Base-by-base conservation (phyloP, 2,888 invertebrate genomes). In the Drosophila tanythrix region DNA sequence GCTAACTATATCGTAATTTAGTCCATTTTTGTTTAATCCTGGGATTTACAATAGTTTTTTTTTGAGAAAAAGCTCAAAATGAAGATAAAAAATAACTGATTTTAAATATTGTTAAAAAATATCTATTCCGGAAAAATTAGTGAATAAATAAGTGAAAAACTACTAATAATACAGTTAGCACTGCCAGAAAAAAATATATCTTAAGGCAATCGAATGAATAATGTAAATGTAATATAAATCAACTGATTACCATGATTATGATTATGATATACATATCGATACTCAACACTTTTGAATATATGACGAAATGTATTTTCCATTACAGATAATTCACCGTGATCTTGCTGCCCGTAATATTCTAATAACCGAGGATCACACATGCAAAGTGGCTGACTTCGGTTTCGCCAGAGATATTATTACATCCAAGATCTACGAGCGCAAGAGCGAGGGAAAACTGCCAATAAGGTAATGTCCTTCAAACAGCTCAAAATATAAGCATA, bases 311-410 rank as follows among this genome's bases (percentile, higher is more conserved):
- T 0, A 2, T 1, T 15, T 18, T 53, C 66, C 31, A 13, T 93
- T 92, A 0, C 92, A 97, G 97, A 96, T 97, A 79, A 97, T 98
- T 75, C 98, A 98, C 90, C 94, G 98, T 56, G 98, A 98, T 92
- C 94, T 98, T 69, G 98, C 98, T 0, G 98, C 98, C 0, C 94
- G 98, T 43, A 98, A 98, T 91, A 95, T 98, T 52, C 94, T 98
- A 11, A 96, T 98, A 63, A 96, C 96, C 1, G 97, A 98, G 59
- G 97, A 97, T 85, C 96, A 97, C 76, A 96, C 96, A 3, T 98
- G 98, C 92, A 98, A 98, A 94, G 97, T 98, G 1, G 98, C 98
- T 0, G 98, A 98, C 92, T 98, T 98, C 92, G 98, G 98, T 0
- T 97, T 98, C 85, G 98, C 98, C 0, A 94, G 98, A 57, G 98